These are phyloP conservation scores for Nanorana parkeri DNA, from an alignment of 2,113 vertebrate genomes.

Conservation along the genomic window DNA sequence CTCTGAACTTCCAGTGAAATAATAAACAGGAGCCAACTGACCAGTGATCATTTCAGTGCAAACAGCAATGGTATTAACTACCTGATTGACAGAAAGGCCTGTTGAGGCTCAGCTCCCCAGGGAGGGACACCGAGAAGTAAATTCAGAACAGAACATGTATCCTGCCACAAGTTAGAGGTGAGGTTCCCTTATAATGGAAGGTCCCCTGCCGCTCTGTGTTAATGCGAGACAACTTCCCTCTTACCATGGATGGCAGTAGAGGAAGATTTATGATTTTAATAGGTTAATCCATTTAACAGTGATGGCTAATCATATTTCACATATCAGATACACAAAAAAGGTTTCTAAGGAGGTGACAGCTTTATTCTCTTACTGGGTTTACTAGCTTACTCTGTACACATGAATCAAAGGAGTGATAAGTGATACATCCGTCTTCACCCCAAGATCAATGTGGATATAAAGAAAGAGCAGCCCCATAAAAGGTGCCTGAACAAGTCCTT, in stretches of 20 bases:
- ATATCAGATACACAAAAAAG: slow-evolving; percentile 41
- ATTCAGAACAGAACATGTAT: slow-evolving; percentile 26
- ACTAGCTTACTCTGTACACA: slow-evolving; percentile 19
- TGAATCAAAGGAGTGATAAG: slow-evolving; percentile 18
- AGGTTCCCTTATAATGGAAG: slow-evolving; percentile 31
- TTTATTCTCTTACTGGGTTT: slow-evolving; percentile 35
- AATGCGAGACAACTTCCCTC: neutral
- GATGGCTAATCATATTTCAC: slow-evolving; percentile 39
- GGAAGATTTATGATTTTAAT: slow-evolving; percentile 38
- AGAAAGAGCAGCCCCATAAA: neutral
- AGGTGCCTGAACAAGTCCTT: neutral
- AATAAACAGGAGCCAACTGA: too few relatives aligned
- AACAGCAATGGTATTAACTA: neutral
- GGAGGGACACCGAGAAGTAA: slow-evolving; percentile 8
- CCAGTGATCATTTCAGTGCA: too few relatives aligned
- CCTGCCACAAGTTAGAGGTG: slow-evolving; percentile 20
- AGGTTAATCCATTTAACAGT: slow-evolving; percentile 40
- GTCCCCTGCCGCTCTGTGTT: neutral
- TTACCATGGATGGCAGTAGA: neutral
- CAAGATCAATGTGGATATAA: slow-evolving; percentile 28
- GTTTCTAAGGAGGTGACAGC: slow-evolving; percentile 41
- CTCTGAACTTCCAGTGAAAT: too few relatives aligned
- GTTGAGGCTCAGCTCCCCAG: neutral
- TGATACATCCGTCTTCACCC: neutral
- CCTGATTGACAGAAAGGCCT: neutral